Evolutionary conservation across 2,113 vertebrate species (phyloP), one percentile per base, ranked within the genome.

Genomic region (Gallinago undulata): DNA sequence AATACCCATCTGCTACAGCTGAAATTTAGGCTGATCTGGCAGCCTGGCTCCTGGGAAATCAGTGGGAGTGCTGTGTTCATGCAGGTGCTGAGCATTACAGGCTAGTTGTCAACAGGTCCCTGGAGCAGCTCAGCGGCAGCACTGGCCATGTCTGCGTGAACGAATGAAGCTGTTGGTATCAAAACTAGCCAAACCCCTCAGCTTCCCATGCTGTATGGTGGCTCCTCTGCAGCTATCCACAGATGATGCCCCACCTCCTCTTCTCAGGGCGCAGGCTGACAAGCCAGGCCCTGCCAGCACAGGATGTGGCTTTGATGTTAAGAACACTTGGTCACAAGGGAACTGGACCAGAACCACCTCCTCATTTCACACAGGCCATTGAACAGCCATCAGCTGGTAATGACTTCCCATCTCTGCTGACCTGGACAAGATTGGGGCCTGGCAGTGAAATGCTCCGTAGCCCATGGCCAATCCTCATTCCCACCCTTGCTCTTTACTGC

Each of bases 51-150:
- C 57, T 63, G 66, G 35, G 57, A 56, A 72, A 25, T 4, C 47
- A 50, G 47, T 17, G 74, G 8, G 13, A 31, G 17, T 3, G n/a
- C 27, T 70, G 41, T 25, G 45, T 11, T 33, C 77, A 33, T 23
- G 6, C 2, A 25, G 1, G 41, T 43, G 63, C 25, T 72, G 72
- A 47, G 69, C 59, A 88, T 6, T 14, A 16, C 0, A 0, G 7
- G 37, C n/a, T 78, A 17, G 16, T 43, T 78, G 45, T 62, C 56
- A 51, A 9, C 9, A 35, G n/a, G 51, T 28, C 22, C 41, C 70
- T 31, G 55, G 19, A 66, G 68, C n/a, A 27, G 50, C 45, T 84
- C 30, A 45, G 43, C 57, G 1, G 2, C 51, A 59, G 45, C 70
- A 35, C 31, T 57, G 53, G 66, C 66, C 37, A 9, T 5, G 7